A percentile compares a stretch with the other conserved stretches of the same genome.
These are phyloP conservation scores for Rhamnusium bicolor DNA, from an alignment of 2,888 invertebrate genomes.

Conservation along the genomic window DNA sequence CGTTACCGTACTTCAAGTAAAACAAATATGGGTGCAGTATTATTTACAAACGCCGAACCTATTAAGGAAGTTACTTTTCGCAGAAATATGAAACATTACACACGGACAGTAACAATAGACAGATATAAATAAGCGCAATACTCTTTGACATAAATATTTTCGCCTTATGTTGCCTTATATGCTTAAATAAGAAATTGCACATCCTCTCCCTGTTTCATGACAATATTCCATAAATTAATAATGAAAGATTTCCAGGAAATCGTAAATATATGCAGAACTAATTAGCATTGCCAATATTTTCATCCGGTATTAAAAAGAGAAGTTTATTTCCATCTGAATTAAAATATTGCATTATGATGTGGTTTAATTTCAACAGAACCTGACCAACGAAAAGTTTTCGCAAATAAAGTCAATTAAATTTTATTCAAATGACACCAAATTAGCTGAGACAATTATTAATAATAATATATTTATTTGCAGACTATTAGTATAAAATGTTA, in stretches of 20 bases:
- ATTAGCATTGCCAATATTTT: slow-evolving; percentile 3
- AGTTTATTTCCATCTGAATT: not conserved
- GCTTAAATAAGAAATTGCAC: not conserved
- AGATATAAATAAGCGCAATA: not conserved
- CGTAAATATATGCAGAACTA: slow-evolving; percentile 20
- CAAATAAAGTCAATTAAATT: too few relatives aligned
- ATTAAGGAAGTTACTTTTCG: slow-evolving; percentile 26
- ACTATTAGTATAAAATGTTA: too few relatives aligned
- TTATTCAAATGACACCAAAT: too few relatives aligned
- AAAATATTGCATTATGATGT: not conserved
- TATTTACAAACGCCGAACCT: slow-evolving; percentile 25
- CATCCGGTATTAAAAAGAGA: not conserved
- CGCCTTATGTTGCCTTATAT: not conserved
- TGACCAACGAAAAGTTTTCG: too few relatives aligned
- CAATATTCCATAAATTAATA: slow-evolving; percentile 10
- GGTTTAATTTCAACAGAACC: too few relatives aligned
- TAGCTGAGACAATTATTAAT: too few relatives aligned
- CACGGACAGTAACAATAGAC: not conserved
- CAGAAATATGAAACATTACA: slow-evolving; percentile 20
- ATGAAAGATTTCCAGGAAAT: slow-evolving; percentile 5
- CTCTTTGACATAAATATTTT: not conserved
- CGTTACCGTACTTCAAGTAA: slow-evolving; percentile 20
- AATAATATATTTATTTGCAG: too few relatives aligned
- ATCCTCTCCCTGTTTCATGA: not conserved
- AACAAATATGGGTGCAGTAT: slow-evolving; percentile 26